phyloP scores from a whole-genome alignment of 2,113 vertebrate species.

The Austrofundulus limnaeus region DNA sequence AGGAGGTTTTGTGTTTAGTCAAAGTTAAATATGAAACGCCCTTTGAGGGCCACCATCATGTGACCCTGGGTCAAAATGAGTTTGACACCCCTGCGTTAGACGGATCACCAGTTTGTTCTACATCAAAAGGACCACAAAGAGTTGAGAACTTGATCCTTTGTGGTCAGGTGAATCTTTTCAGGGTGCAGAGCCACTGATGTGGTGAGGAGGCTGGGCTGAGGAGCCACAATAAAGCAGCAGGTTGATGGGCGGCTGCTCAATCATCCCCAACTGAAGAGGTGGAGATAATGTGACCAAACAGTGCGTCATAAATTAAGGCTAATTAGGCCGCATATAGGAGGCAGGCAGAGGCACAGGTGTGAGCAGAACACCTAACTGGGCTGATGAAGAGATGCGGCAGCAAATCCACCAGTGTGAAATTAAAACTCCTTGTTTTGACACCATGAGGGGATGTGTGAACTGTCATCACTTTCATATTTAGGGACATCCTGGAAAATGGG shows the following conservation, averaged over 20 bases:
- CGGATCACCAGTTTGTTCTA: background rate
- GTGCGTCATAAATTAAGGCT: constrained; percentile 35
- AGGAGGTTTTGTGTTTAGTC: too few relatives aligned
- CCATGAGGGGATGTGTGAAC: constrained; percentile 4
- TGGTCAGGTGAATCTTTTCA: constrained; percentile 37
- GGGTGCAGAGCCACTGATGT: constrained; percentile 48
- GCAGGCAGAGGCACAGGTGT: constrained; percentile 25
- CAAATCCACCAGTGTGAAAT: constrained; percentile 19
- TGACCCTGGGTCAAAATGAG: too few relatives aligned
- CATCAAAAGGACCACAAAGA: constrained; percentile 58
- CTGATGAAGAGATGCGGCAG: constrained; percentile 23
- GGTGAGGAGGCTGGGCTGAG: constrained; percentile 38
- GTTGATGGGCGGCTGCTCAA: constrained; percentile 27
- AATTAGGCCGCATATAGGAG: constrained; percentile 36
- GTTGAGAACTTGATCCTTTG: constrained; percentile 49
- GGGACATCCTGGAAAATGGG: constrained; percentile 11
- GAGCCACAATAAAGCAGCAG: constrained; percentile 50
- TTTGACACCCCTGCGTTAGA: too few relatives aligned
- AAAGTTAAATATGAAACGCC: too few relatives aligned
- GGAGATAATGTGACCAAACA: constrained; percentile 24
- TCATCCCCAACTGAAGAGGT: constrained; percentile 27
- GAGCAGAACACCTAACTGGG: constrained; percentile 14
- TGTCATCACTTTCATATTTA: too few relatives aligned
- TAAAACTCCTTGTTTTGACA: constrained; percentile 25
- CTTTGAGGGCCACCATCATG: too few relatives aligned